Conservation (phyloP, 2,888 invertebrate genomes). For the Pyrrhosoma nymphula region DNA sequence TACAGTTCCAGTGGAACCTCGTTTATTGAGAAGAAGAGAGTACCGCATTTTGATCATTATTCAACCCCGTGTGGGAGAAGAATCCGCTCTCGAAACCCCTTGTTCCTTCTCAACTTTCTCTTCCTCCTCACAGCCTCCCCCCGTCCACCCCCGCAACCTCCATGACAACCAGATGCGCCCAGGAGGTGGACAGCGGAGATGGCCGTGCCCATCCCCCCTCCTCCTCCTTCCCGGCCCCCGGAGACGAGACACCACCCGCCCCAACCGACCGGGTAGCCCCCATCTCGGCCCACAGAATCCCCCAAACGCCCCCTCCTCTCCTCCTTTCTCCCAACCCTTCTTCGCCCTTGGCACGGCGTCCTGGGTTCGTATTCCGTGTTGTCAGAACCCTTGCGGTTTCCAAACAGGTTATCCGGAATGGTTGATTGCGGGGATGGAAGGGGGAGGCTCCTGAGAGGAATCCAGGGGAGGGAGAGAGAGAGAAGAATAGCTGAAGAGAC, state of each 20-base stretch:
- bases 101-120: background rate
- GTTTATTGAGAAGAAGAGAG: background rate
- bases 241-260: background rate
- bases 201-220: conserved; percentile 72
- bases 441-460: conserved; percentile 71
- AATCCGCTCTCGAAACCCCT: background rate
- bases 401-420: conserved; percentile 63
- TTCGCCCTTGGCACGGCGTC: background rate
- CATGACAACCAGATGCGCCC: conserved; percentile 62
- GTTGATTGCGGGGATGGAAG: conserved; percentile 71
- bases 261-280: conserved; percentile 14
- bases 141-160: background rate
- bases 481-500: conserved; percentile 53
- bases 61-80: background rate
- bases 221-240: conserved; percentile 41
- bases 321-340: background rate
- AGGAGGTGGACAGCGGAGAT: conserved; percentile 73
- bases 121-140: background rate
- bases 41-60: background rate
- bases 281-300: conserved; percentile 33
- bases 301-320: background rate
- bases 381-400: conserved; percentile 61
- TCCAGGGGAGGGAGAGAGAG: conserved; percentile 72
- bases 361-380: conserved; percentile 60
- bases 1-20: background rate